A percentile compares a stretch with the other conserved stretches of the same genome.
Conservation (phyloP, 2,888 invertebrate species). For the Magallana nippona region DNA sequence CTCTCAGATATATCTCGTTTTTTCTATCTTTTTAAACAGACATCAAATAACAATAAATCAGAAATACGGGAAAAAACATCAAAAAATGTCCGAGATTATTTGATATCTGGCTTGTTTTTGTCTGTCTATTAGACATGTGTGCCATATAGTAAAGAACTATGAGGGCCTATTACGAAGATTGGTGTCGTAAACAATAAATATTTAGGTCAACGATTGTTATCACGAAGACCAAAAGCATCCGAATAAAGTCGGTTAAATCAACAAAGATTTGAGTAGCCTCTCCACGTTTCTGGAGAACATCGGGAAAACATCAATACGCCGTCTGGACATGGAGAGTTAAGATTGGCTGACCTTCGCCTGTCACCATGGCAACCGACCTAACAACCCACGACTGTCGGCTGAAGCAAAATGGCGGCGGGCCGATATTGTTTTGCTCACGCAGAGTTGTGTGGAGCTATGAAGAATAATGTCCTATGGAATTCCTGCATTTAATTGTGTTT, state of each 20-base stretch:
- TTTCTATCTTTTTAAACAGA: too few relatives aligned
- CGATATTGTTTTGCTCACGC: too few relatives aligned
- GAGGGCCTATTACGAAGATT: constrained; percentile 10
- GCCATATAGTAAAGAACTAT: neutral
- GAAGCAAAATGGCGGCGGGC: too few relatives aligned
- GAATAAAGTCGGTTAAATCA: constrained; percentile 17
- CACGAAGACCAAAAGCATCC: neutral
- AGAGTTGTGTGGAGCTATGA: too few relatives aligned
- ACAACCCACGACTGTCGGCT: neutral
- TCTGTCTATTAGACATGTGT: neutral
- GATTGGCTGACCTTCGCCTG: neutral
- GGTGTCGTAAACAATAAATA: neutral
- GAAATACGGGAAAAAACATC: too few relatives aligned
- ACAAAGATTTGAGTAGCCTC: constrained; percentile 24
- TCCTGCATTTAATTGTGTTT: too few relatives aligned
- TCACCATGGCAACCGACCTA: constrained; percentile 23
- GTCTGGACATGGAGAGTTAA: constrained; percentile 7
- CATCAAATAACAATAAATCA: too few relatives aligned
- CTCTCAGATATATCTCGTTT: too few relatives aligned
- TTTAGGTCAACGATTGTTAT: constrained; percentile 10
- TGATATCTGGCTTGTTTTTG: neutral
- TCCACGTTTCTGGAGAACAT: neutral
- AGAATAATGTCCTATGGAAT: too few relatives aligned
- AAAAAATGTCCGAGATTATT: neutral
- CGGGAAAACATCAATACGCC: neutral